Evolutionary conservation across 2,113 vertebrate species (phyloP).

Genomic region (Aythya baeri): DNA sequence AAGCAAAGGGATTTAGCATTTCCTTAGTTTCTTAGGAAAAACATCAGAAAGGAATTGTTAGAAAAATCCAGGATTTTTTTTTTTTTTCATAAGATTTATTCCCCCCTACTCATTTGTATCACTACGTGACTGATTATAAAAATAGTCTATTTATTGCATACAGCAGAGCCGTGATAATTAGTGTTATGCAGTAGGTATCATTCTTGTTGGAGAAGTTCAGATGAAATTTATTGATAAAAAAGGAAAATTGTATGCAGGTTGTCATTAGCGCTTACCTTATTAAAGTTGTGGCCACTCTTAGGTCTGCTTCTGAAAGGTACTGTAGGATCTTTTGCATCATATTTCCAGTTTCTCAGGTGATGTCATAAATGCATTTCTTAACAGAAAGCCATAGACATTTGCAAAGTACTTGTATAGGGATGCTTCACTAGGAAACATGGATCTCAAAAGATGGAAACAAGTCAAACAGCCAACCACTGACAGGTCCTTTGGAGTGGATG

Average conservation of each 20-base stretch:
- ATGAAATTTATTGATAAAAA: background rate
- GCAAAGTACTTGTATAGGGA: background rate
- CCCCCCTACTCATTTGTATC: background rate
- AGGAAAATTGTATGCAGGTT: background rate
- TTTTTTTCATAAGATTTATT: background rate
- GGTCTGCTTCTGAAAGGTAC: background rate
- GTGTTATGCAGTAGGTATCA: background rate
- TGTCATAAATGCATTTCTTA: background rate
- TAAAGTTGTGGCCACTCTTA: background rate
- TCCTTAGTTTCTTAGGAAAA: slow-evolving; percentile 28
- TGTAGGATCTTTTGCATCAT: background rate
- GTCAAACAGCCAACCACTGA: background rate
- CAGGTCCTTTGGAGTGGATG: background rate
- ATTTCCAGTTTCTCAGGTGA: background rate
- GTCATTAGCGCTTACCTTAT: background rate
- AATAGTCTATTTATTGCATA: background rate
- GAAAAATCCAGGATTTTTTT: background rate
- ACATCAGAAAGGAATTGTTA: background rate
- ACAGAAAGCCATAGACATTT: background rate
- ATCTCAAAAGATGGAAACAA: background rate
- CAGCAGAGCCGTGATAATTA: background rate
- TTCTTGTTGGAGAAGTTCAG: background rate
- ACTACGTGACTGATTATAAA: background rate
- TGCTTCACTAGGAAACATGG: background rate
- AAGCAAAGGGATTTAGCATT: background rate